These are phyloP conservation scores for Toxonevra muliebris DNA, from an alignment of 2,888 invertebrate species.

Conservation along the genomic window DNA sequence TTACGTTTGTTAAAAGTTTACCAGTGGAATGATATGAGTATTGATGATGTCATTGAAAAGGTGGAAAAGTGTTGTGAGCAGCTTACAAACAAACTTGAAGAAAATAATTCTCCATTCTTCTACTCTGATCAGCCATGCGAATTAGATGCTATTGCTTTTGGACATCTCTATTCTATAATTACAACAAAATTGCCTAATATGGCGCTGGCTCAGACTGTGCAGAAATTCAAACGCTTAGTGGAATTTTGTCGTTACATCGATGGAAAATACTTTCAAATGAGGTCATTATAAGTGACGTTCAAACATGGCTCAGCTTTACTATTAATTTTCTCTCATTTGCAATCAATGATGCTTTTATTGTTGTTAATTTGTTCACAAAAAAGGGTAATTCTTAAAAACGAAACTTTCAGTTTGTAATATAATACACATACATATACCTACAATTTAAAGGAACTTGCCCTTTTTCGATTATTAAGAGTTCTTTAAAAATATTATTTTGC, in stretches of 20 bases:
- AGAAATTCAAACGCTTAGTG: constrained; percentile 79
- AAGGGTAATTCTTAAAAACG: no score
- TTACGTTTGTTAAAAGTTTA: constrained; percentile 78
- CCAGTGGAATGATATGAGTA: constrained; percentile 82
- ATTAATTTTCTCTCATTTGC: no score
- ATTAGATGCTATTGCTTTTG: constrained; percentile 95
- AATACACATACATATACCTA: no score
- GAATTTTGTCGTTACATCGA: constrained; percentile 86
- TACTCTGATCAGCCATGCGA: constrained; percentile 90
- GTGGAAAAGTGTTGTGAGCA: constrained; percentile 84
- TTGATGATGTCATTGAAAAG: constrained; percentile 80
- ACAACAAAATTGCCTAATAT: constrained; percentile 89
- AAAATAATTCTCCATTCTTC: constrained; percentile 73
- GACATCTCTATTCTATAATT: constrained; percentile 94
- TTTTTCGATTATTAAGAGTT: no score
- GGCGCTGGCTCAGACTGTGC: constrained; percentile 81
- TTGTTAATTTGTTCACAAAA: not conserved
- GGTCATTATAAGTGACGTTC: constrained; percentile 34
- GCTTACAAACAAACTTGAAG: constrained; percentile 83
- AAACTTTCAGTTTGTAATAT: no score
- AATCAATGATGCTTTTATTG: not conserved
- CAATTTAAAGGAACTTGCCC: no score
- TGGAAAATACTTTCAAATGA: constrained; percentile 74
- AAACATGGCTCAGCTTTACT: not conserved
- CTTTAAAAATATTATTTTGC: no score